These are phyloP conservation scores for Chloroceryle inda DNA, from an alignment of 2,797 vertebrate genomes.

Conservation along the genomic window DNA sequence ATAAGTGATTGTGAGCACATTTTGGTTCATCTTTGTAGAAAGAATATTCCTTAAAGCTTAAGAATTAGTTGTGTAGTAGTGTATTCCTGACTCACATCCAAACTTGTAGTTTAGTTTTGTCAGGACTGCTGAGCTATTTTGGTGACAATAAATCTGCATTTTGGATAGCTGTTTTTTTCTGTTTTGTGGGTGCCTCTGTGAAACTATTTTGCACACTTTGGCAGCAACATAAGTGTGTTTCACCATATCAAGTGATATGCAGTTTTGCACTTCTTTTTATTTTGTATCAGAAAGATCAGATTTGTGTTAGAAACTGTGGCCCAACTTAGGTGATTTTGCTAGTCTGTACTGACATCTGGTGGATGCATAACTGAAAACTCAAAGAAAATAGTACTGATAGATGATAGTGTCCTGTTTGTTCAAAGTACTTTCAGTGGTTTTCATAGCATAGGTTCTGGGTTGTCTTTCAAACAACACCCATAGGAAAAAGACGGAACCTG, in stretches of 20 bases:
- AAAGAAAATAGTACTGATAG: fast-evolving
- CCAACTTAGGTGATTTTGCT: not conserved
- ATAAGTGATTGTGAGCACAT: not conserved
- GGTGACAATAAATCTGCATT: not conserved
- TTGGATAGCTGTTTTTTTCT: not conserved
- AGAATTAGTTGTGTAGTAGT: not conserved
- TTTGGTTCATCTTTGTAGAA: not conserved
- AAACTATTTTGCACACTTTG: not conserved
- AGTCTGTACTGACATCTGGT: constrained; percentile 77
- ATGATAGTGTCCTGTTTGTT: fast-evolving
- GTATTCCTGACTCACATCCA: not conserved
- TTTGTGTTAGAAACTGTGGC: not conserved
- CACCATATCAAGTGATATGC: not conserved
- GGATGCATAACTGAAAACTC: not conserved
- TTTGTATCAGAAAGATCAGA: not conserved
- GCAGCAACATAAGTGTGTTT: not conserved
- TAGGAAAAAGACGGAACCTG: not conserved
- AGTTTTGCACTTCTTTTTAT: not conserved
- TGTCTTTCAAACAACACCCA: fast-evolving
- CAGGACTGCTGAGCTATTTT: not conserved
- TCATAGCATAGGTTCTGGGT: not conserved
- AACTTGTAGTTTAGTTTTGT: not conserved
- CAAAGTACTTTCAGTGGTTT: not conserved
- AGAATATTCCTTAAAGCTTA: not conserved
- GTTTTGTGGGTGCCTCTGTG: not conserved